Percentiles rank a stretch among this genome's conserved stretches.
phyloP scores from a whole-genome alignment of 2,113 vertebrate species.

The Mastomys natalensis region DNA sequence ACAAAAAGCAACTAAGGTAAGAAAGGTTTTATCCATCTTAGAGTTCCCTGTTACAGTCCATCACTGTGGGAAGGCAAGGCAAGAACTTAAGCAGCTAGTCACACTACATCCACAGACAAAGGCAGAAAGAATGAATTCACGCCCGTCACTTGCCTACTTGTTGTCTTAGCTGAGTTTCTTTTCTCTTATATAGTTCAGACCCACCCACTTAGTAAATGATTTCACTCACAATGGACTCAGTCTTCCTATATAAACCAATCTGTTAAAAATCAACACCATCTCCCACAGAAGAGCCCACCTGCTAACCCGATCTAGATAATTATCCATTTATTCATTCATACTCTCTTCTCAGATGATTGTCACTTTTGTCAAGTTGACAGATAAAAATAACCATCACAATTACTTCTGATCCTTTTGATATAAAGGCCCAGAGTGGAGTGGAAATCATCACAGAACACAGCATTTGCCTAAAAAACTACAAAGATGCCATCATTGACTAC shows the following conservation, averaged over 20 bases:
- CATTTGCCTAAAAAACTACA: not conserved
- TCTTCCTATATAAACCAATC: not conserved
- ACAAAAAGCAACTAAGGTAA: not conserved
- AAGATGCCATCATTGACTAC: not conserved
- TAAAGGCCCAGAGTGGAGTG: not conserved
- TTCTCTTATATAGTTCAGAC: not conserved
- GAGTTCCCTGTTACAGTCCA: not conserved
- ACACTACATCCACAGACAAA: not conserved
- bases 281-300: not conserved
- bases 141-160: not conserved
- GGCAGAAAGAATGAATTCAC: not conserved
- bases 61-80: not conserved
- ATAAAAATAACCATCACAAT: not conserved
- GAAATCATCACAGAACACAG: not conserved
- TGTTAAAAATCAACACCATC: not conserved
- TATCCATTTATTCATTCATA: not conserved
- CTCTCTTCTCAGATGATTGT: not conserved
- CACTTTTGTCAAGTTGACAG: not conserved
- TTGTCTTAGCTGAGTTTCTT: not conserved
- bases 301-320: not conserved
- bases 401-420: not conserved
- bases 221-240: not conserved
- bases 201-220: not conserved
- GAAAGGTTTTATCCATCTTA: not conserved
- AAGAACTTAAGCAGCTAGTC: not conserved